These are phyloP conservation scores for Galerucella pusilla DNA, from an alignment of 2,888 invertebrate species.

Conservation along the genomic window DNA sequence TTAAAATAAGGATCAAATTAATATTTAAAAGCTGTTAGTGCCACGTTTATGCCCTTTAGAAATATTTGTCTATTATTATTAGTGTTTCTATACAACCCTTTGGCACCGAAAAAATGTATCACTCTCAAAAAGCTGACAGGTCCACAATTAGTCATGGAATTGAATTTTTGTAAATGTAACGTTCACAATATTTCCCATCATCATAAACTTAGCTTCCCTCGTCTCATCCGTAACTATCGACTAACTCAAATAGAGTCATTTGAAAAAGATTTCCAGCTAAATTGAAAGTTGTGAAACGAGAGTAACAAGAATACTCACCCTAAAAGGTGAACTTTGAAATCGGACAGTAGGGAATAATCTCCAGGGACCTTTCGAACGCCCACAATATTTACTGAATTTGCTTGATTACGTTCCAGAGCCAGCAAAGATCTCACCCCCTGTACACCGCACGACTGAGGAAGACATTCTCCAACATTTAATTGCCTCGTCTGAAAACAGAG, in stretches of 20 bases:
- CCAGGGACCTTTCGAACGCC: conserved; percentile 78
- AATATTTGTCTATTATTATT: too few relatives aligned
- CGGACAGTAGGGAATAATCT: conserved; percentile 71
- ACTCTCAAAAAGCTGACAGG: too few relatives aligned
- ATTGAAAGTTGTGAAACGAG: not conserved
- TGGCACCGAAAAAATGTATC: too few relatives aligned
- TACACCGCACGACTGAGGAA: conserved; percentile 75
- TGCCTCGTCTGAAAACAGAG: conserved; percentile 70
- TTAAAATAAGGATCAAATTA: too few relatives aligned
- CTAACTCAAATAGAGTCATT: not conserved
- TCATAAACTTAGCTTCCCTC: not conserved
- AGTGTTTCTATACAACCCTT: too few relatives aligned
- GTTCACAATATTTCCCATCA: too few relatives aligned
- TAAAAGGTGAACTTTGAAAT: conserved; percentile 75
- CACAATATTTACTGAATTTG: conserved; percentile 67
- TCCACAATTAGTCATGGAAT: too few relatives aligned
- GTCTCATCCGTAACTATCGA: not conserved
- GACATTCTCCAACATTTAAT: conserved; percentile 79
- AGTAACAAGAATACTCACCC: conserved; percentile 66
- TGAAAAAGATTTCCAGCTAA: not conserved
- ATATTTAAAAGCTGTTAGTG: too few relatives aligned
- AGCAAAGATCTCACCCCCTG: conserved; percentile 67
- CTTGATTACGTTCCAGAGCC: conserved; percentile 57
- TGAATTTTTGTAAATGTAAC: too few relatives aligned
- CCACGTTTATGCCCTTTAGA: too few relatives aligned